Base-by-base conservation (phyloP, 2,113 vertebrate species). In the Bambusicola thoracicus region DNA sequence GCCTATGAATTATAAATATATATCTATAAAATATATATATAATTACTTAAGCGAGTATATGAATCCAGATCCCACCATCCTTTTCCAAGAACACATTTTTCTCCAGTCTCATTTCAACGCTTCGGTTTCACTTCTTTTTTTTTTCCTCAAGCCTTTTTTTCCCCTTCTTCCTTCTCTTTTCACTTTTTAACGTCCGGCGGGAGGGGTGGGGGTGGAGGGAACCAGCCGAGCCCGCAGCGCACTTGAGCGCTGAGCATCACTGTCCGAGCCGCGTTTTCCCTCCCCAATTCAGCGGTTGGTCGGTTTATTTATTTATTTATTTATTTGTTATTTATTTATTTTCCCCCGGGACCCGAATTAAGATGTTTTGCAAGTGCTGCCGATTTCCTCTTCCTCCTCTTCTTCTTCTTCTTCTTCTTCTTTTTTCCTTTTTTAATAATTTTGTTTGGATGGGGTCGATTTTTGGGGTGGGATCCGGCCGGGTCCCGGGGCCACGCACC, bases 51-150 rank as follows among this genome's bases (percentile, higher is more conserved):
- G 85, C 14, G 62, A 65, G 36, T 65, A 75, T 73, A 73, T 2
- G 76, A 53, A 21, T 83, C 61, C 67, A 94, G 65, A 49, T 49
- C 92, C 68, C 5, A 1, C 69, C 41, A 72, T 22, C 79, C 32
- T 55, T 86, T 91, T 94, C 92, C 95, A 96, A 90, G 41, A 61
- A 55, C 0, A 1, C 43, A 7, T 86, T 95, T 93, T 94, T 48
- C 92, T 90, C 76, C 89, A 68, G 73, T 29, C 61, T 92, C 17
- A 7, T 94, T 96, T 95, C 92, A 94, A 75, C 85, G 72, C 85
- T 86, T 92, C 21, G 25, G 48, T 44, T 85, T 56, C 12, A 4
- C 56, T 88, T 44, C 7, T 17, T 15, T 92, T 36, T 89, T 56
- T 56, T 79, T 44, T 17, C 8, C 11, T 46, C 41, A 34, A 46